These are phyloP conservation scores for Catharus minimus DNA, from an alignment of 2,113 vertebrate genomes.

Conservation along the genomic window DNA sequence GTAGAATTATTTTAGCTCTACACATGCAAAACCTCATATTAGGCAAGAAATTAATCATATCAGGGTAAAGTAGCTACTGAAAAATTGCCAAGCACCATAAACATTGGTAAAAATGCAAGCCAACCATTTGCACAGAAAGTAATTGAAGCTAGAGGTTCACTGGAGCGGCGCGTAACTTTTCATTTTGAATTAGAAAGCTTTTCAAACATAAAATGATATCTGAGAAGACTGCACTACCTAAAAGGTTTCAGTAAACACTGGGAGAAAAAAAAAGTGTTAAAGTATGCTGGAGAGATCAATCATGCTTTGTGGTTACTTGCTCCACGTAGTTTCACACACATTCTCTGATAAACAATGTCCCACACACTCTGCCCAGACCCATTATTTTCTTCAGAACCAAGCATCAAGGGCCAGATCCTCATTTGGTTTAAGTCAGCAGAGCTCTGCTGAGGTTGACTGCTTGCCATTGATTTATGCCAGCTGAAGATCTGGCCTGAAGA, in stretches of 20 bases:
- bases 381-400: slow-evolving; percentile 73
- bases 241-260: slow-evolving; percentile 75
- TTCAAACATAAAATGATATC: slow-evolving; percentile 73
- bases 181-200: slow-evolving; percentile 80
- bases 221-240: slow-evolving; percentile 72
- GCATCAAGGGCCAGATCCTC: slow-evolving; percentile 54
- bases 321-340: slow-evolving; percentile 56
- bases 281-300: slow-evolving; percentile 75
- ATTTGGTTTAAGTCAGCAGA: slow-evolving; percentile 49
- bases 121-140: slow-evolving; percentile 70
- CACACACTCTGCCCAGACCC: slow-evolving; percentile 66
- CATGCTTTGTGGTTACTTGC: slow-evolving; percentile 64
- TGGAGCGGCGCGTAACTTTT: slow-evolving; percentile 71
- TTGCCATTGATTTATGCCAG: slow-evolving; percentile 56
- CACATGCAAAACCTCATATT: slow-evolving; percentile 69
- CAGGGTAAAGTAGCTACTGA: slow-evolving; percentile 79
- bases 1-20: slow-evolving; percentile 73
- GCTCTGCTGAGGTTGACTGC: slow-evolving; percentile 59
- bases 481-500: slow-evolving; percentile 68
- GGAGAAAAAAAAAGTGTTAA: slow-evolving; percentile 55
- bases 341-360: slow-evolving; percentile 76
- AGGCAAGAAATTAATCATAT: slow-evolving; percentile 82
- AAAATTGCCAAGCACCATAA: slow-evolving; percentile 82
- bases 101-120: slow-evolving; percentile 77
- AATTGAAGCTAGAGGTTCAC: slow-evolving; percentile 75